Evolutionary conservation across 2,113 vertebrate genomes (phyloP), one percentile per base, ranked within the genome.

Genomic region (Pseudorhombus dupliciocellatus): DNA sequence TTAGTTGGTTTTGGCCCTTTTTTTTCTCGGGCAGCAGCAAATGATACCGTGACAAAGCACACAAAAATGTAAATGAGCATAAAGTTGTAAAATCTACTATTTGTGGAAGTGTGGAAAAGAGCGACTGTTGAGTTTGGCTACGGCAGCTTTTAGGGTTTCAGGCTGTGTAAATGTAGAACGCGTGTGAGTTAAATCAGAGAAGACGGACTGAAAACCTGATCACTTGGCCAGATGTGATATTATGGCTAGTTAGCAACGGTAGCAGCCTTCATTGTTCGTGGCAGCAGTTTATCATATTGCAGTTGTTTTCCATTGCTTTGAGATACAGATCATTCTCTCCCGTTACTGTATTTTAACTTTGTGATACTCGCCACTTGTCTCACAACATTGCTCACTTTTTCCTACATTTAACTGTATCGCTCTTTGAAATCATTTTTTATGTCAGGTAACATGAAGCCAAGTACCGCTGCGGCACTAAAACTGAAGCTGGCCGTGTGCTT

Each of bases 31-130:
- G 62, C 62, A 20, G 64, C 70, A 70, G 75, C 71, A 68, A 83
- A 84, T 25, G 75, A 84, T 83, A 73, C 72, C 59, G 73, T 86
- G 81, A 87, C 75, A 77, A 86, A 86, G 79, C 79, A 75, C 77
- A 79, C 66, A 86, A 87, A 83, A 86, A 87, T 82, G 79, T 84
- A 85, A 88, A 87, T 84, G 74, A 77, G 76, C 42, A 70, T 77
- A 57, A 60, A 72, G 79, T 78, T 82, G 81, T 84, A 84, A 85
- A 85, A 84, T 58, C 50, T 12, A 55, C 64, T 84, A 69, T 78
- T 86, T 85, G 60, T 64, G 61, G 66, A 73, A 21, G 78, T 54
- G 78, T 77, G 80, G 79, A 84, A 75, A 72, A 51, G 77, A 52
- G 70, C 70, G 55, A 76, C 62, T 84, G 79, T 87, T 90, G 78